These are phyloP conservation scores for Tuberolachnus salignus DNA, from an alignment of 2,888 invertebrate genomes.

Conservation along the genomic window DNA sequence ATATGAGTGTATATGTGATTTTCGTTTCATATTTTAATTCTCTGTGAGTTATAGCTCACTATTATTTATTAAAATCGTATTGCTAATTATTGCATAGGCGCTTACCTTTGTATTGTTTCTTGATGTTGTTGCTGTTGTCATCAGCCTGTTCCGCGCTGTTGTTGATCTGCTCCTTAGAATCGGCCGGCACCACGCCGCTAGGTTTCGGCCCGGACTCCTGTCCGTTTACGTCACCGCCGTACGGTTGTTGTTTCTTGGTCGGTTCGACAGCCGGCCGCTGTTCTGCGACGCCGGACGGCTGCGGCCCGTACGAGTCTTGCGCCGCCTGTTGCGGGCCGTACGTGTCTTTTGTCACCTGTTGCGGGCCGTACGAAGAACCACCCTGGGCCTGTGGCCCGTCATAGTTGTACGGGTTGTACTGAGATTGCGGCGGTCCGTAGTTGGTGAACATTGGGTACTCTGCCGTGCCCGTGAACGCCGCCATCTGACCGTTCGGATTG, in stretches of 20 bases:
- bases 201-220: constrained; percentile 7
- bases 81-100: too few relatives aligned
- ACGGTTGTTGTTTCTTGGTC: background rate
- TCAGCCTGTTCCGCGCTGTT: constrained; percentile 55
- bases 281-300: constrained; percentile 31
- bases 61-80: too few relatives aligned
- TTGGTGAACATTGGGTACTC: constrained; percentile 52
- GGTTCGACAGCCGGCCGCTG: constrained; percentile 3
- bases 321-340: constrained; percentile 12
- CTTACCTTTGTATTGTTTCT: constrained; percentile 55
- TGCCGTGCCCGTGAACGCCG: constrained; percentile 59
- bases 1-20: background rate
- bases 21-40: too few relatives aligned
- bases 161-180: constrained; percentile 10
- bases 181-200: background rate
- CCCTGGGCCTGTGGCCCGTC: background rate
- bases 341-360: background rate
- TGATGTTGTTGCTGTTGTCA: constrained; percentile 9
- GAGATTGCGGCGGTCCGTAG: constrained; percentile 28
- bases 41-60: too few relatives aligned
- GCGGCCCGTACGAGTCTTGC: constrained; percentile 26
- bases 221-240: background rate
- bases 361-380: background rate
- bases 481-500: constrained; percentile 60
- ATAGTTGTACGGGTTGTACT: background rate